These are phyloP conservation scores for Lasioglossum calceatum DNA, from an alignment of 2,888 invertebrate genomes.

Conservation along the genomic window DNA sequence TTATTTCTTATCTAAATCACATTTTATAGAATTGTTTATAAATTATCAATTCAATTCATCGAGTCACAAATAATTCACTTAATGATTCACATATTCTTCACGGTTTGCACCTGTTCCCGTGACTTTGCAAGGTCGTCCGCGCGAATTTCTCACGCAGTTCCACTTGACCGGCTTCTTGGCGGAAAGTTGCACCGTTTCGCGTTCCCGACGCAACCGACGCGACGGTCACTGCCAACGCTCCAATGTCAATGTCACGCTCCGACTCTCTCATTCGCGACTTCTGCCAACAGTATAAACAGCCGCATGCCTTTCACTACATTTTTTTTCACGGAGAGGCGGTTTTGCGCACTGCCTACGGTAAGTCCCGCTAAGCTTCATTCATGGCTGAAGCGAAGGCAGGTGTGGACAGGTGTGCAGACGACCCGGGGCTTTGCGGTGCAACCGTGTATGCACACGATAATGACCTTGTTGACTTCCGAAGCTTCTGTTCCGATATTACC, in stretches of 20 bases:
- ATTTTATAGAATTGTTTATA: too few species aligned
- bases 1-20: too few species aligned
- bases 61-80: too few species aligned
- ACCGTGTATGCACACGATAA: slow-evolving; percentile 22
- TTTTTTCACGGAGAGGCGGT: slow-evolving; percentile 25
- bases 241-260: slow-evolving; percentile 32
- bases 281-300: slow-evolving; percentile 46
- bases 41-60: too few species aligned
- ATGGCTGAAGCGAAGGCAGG: slow-evolving; percentile 41
- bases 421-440: not conserved
- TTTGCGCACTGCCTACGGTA: slow-evolving; percentile 57
- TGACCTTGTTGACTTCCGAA: slow-evolving; percentile 24
- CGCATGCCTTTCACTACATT: slow-evolving; percentile 63
- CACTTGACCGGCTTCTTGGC: slow-evolving; percentile 18
- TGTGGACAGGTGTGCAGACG: slow-evolving; percentile 25
- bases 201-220: slow-evolving; percentile 9
- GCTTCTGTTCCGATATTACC: slow-evolving; percentile 23
- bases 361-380: slow-evolving; percentile 70
- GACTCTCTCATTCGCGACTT: slow-evolving; percentile 29
- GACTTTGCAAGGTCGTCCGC: not conserved
- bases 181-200: slow-evolving; percentile 20
- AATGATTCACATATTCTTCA: too few species aligned
- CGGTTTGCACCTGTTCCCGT: not conserved
- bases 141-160: slow-evolving; percentile 6
- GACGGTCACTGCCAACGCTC: slow-evolving; percentile 56